Percentiles rank a stretch among this genome's conserved stretches.
These are phyloP conservation scores for Eupithecia subfuscata DNA, from an alignment of 2,888 invertebrate species.

Conservation along the genomic window DNA sequence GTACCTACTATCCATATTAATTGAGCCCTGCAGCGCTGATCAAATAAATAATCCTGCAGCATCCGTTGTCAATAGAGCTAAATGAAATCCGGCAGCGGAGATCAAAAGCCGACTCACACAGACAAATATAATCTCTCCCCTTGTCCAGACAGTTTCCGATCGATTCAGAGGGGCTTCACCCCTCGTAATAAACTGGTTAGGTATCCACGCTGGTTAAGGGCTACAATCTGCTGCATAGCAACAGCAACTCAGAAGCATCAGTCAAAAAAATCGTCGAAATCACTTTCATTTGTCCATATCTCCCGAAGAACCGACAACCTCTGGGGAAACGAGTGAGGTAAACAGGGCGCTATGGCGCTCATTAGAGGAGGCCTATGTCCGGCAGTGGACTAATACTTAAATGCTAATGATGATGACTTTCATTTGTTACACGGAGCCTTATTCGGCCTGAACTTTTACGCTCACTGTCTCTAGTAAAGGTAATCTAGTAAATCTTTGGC, in stretches of 20 bases:
- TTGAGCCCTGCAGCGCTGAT: not conserved
- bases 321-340: no score
- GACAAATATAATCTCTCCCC: not conserved
- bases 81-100: not conserved
- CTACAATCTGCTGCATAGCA: conserved; percentile 1
- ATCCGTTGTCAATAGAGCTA: not conserved
- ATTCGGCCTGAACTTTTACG: not conserved
- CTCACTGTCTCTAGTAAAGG: not conserved
- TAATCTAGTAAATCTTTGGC: not conserved
- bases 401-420: no score
- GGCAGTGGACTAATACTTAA: no score
- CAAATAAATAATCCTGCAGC: not conserved
- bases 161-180: not conserved
- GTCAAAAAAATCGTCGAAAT: not conserved
- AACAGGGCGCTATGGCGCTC: no score
- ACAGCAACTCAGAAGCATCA: not conserved
- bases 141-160: not conserved
- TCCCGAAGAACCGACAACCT: no score
- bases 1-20: not conserved
- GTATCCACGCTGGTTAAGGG: no score
- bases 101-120: not conserved
- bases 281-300: not conserved
- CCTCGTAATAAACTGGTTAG: not conserved
- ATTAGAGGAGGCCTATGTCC: no score
- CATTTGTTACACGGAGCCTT: not conserved